Evolutionary conservation across 2,113 vertebrate genomes (phyloP).

Genomic region (Acinonyx jubatus): DNA sequence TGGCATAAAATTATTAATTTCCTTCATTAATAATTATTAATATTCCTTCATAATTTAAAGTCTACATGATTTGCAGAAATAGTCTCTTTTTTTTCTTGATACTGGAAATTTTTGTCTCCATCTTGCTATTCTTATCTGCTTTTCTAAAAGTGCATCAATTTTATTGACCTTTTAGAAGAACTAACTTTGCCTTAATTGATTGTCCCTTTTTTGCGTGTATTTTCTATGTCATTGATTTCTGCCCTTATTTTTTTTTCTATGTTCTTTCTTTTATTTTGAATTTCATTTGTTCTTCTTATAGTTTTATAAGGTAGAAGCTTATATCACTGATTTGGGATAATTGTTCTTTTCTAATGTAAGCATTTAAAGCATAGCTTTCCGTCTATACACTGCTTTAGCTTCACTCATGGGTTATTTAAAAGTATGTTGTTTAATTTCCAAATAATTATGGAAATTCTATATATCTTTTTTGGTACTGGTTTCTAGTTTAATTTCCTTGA

Average conservation of each 20-base stretch:
- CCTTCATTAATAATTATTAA: no score
- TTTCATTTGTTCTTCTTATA: neutral
- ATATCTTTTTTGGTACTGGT: neutral
- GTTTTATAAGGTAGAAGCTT: neutral
- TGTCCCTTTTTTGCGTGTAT: neutral
- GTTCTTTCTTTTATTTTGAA: neutral
- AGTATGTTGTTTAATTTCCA: neutral
- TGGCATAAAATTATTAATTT: neutral
- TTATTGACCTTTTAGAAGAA: neutral
- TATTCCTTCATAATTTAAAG: neutral
- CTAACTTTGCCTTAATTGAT: neutral
- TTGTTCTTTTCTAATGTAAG: neutral
- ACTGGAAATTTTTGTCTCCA: neutral
- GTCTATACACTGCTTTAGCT: neutral
- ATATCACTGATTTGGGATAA: neutral
- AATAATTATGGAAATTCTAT: neutral
- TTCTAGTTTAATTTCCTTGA: neutral
- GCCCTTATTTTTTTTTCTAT: neutral
- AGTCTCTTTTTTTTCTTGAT: neutral
- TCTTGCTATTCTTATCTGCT: neutral
- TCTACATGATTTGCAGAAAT: neutral
- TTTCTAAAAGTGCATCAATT: neutral
- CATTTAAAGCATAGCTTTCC: neutral
- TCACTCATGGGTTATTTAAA: neutral
- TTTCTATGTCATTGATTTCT: neutral